Evolutionary conservation across 1,140 invertebrate genomes (phyloP), one percentile per base, ranked within the genome.

Genomic region (Heliconius hermathena): DNA sequence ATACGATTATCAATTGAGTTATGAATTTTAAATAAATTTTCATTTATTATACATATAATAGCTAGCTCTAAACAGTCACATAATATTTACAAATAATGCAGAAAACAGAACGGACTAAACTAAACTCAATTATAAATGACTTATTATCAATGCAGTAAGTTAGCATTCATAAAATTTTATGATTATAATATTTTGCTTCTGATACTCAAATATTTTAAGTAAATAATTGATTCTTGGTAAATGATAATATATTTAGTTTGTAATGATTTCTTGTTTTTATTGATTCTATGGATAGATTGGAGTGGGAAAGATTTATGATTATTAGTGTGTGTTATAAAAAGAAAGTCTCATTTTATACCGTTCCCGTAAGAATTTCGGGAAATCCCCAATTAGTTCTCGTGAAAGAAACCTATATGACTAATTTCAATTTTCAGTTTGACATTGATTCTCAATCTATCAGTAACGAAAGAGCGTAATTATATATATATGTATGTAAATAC

Each of bases 181-280:
- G 60, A 66, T 11, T 66, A 66, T 29, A 66, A 66, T 66, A 66
- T 66, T 66, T 66, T 66, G 26, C 60, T 66, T 66, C 16, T 26
- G 22, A 29, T 66, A 16, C n/a, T 66, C 26, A 66, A 26, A 66
- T 66, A 66, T 66, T 66, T 66, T 66, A 66, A 29, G 3, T 29
- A 66, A 1, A 29, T 29, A 26, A 66, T 66, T 66, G 26, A 66
- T 66, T 60, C 57, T 60, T 22, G 57, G 57, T 60, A 60, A 60
- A 46, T 46, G 41, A 4, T 46, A 16, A 46, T 46, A 46, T 4
- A 16, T 46, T 4, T 46, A 20, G 52, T 54, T 20, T 6, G 5
- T 54, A 54, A 16, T 54, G 20, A 54, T 20, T 54, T 54, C 52
- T 54, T n/a, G 52, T 54, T 54, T 54, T 54, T 54, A 54, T 20